These are phyloP conservation scores for Zeus faber DNA, from an alignment of 2,113 vertebrate genomes.

Conservation along the genomic window DNA sequence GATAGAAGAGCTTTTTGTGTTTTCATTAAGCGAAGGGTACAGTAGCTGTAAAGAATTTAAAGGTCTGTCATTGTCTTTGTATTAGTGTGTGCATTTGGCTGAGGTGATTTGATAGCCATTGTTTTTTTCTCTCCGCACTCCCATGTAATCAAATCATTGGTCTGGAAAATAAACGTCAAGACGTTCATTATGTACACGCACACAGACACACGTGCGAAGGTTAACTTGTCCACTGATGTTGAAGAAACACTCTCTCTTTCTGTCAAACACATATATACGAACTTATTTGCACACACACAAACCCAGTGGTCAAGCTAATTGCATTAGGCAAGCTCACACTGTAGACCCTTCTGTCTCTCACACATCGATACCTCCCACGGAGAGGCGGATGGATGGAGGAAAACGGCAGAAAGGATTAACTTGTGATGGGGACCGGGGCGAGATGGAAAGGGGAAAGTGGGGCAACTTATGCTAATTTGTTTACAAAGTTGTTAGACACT, in stretches of 20 bases:
- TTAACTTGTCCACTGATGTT: constrained; percentile 39
- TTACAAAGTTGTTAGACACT: constrained; percentile 1
- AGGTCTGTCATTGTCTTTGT: constrained; percentile 4
- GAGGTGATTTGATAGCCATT: constrained; percentile 33
- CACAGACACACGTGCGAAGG: constrained; percentile 9
- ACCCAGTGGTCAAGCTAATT: constrained; percentile 64
- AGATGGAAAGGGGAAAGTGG: neutral
- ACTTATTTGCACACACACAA: constrained; percentile 7
- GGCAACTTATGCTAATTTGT: constrained; percentile 32
- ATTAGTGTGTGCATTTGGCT: neutral
- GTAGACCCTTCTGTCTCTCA: constrained; percentile 61
- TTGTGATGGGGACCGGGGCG: too few species aligned
- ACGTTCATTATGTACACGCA: constrained; percentile 44
- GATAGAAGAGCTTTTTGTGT: too few species aligned
- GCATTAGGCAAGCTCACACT: constrained; percentile 55
- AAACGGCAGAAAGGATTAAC: constrained; percentile 1
- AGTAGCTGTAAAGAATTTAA: too few species aligned
- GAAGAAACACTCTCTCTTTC: constrained; percentile 28
- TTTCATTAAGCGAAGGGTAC: too few species aligned
- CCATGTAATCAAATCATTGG: constrained; percentile 56
- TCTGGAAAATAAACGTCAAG: constrained; percentile 64
- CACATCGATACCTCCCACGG: constrained; percentile 58
- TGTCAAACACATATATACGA: neutral
- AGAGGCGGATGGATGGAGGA: constrained; percentile 18
- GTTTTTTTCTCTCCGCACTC: constrained; percentile 40